Base-by-base conservation (phyloP, 2,797 vertebrate species). In the Molossus alvarezi region DNA sequence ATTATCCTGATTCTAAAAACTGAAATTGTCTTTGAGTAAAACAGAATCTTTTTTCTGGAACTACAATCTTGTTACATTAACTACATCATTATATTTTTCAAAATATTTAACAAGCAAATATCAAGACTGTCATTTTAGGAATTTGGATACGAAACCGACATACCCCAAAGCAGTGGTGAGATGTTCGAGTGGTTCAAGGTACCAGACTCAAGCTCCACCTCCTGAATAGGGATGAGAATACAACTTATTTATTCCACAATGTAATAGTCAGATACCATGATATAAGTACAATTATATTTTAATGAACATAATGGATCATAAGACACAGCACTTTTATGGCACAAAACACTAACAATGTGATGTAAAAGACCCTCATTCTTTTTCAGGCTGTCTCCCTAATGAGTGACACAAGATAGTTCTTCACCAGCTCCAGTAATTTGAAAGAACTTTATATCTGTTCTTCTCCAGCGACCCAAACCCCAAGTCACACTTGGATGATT, bases 61-160 rank as follows among this genome's bases (percentile, higher is more conserved):
- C 69, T 81, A 9, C 5, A 15, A 5, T 85, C 88, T 57, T 89
- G 14, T 6, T 80, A 53, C 9, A 65, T 65, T 88, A 75, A 51
- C 11, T 20, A 65, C 2, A 41, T 93, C 20, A 67, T 27, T 62
- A 65, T 1, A 29, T 65, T 57, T 85, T 85, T 77, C 29, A 94
- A 85, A 80, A 82, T 80, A 83, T 67, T 96, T 81, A 85, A 75
- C 10, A 45, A 82, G 73, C 11, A 90, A 67, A 90, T 95, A 23
- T 71, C 10, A 88, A 93, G 53, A 88, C 9, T 71, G 5, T 41
- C 23, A 60, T 60, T 95, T 82, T 82, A 64, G 14, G 11, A 69
- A 88, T 51, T 69, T 96, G 62, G 6, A 90, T 76, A 88, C n/a
- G 69, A 73, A 85, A 76, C 76, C 21, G 82, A 69, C 7, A 67